Percentiles rank a stretch among this genome's conserved stretches.
These are phyloP conservation scores for Drosophila rellima DNA, from an alignment of 2,888 invertebrate genomes.

Conservation along the genomic window DNA sequence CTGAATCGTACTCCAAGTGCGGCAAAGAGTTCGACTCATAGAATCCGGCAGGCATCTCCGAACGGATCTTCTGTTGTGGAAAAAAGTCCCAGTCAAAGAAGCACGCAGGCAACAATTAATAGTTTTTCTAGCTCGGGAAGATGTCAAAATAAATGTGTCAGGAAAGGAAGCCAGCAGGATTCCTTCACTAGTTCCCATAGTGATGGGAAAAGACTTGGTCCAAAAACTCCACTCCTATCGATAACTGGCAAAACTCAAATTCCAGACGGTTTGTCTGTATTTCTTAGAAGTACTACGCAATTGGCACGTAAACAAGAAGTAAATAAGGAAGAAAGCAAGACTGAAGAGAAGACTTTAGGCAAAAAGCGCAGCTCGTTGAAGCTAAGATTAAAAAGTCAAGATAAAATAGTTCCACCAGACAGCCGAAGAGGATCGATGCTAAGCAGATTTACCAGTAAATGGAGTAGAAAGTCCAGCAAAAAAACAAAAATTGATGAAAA, in stretches of 20 bases:
- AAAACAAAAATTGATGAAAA: not conserved
- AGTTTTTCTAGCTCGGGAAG: not conserved
- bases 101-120: not conserved
- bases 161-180: not conserved
- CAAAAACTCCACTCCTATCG: not conserved
- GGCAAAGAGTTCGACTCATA: not conserved
- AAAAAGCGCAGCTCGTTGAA: not conserved
- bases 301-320: no score
- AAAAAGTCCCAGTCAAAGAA: not conserved
- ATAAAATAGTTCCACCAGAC: not conserved
- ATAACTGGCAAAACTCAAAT: not conserved
- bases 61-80: not conserved
- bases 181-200: not conserved
- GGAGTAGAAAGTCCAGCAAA: not conserved
- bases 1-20: not conserved
- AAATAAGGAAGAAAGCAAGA: not conserved
- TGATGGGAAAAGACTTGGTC: not conserved
- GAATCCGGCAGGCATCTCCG: not conserved
- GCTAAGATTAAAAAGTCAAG: not conserved
- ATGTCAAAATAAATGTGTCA: not conserved
- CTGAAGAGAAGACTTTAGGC: not conserved
- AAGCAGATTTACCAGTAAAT: not conserved
- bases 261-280: no score
- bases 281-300: no score
- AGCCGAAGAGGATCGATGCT: not conserved